A percentile compares a stretch with the other conserved stretches of the same genome.
Evolutionary conservation across 2,888 invertebrate genomes (phyloP).

Genomic region (Aphodius sticticus): DNA sequence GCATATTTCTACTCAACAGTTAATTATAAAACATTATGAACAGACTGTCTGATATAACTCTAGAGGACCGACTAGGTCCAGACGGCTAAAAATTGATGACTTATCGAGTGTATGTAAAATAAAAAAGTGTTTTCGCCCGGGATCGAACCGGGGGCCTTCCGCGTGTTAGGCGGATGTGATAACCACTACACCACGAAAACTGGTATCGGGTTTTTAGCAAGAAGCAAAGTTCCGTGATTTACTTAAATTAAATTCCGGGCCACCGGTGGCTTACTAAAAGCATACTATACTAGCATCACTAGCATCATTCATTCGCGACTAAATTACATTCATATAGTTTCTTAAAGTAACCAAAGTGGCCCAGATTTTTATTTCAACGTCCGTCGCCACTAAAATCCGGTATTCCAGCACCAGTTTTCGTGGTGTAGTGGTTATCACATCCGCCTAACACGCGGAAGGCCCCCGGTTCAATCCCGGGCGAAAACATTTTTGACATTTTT

Average conservation of each 20-base stretch:
- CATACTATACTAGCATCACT: too few species aligned
- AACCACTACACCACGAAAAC: conserved; percentile 91
- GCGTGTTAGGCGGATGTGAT: conserved; percentile 92
- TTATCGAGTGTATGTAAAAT: background rate
- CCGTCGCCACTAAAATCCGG: too few species aligned
- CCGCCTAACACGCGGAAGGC: conserved; percentile 91
- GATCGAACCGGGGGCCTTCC: conserved; percentile 91
- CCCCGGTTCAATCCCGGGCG: conserved; percentile 91
- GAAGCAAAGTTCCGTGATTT: too few species aligned
- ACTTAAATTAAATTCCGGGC: too few species aligned
- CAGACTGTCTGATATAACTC: background rate
- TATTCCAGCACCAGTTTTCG: conserved; percentile 66
- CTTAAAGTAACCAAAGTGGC: too few species aligned
- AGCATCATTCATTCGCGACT: too few species aligned
- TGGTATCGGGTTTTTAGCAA: background rate
- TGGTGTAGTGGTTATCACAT: conserved; percentile 92
- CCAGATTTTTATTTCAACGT: too few species aligned
- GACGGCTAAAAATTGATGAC: background rate
- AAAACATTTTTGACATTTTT: conserved; percentile 77
- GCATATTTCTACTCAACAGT: too few species aligned
- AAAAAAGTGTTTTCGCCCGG: conserved; percentile 79
- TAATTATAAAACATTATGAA: background rate
- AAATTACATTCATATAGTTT: too few species aligned
- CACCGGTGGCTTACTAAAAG: too few species aligned
- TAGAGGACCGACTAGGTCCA: background rate